Conservation (phyloP, 2,888 invertebrate genomes). For the Adela reaumurella region DNA sequence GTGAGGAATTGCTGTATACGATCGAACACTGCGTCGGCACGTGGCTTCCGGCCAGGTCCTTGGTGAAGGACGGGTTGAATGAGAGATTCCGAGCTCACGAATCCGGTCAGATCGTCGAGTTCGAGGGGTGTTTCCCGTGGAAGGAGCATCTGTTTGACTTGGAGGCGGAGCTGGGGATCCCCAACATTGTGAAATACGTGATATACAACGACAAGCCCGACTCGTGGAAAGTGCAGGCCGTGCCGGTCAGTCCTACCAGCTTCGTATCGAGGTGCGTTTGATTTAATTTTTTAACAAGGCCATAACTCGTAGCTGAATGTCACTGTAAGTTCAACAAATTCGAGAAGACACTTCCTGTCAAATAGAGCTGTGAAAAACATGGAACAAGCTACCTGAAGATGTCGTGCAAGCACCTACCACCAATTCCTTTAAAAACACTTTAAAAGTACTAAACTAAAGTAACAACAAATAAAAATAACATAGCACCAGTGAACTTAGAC, state of each 20-base stretch:
- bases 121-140: constrained; percentile 80
- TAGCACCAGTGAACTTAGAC: no score
- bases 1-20: constrained; percentile 72
- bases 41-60: constrained; percentile 85
- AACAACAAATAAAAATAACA: no score
- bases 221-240: constrained; percentile 81
- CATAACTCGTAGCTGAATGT: no score
- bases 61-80: constrained; percentile 70
- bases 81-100: constrained; percentile 64
- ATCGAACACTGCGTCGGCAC: constrained; percentile 61
- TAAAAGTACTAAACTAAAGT: no score
- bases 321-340: no score
- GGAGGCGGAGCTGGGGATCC: constrained; percentile 68
- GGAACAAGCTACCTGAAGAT: no score
- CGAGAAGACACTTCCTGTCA: no score
- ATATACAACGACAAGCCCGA: constrained; percentile 63
- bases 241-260: constrained; percentile 69
- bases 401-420: no score
- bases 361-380: no score
- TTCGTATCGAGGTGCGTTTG: constrained; percentile 64
- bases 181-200: constrained; percentile 65
- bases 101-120: constrained; percentile 78
- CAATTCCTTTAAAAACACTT: no score
- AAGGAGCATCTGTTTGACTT: constrained; percentile 81
- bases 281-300: not conserved